Percentiles rank a stretch among this genome's conserved stretches.
These are phyloP conservation scores for Bubo bubo DNA, from an alignment of 2,113 vertebrate genomes.

Conservation along the genomic window DNA sequence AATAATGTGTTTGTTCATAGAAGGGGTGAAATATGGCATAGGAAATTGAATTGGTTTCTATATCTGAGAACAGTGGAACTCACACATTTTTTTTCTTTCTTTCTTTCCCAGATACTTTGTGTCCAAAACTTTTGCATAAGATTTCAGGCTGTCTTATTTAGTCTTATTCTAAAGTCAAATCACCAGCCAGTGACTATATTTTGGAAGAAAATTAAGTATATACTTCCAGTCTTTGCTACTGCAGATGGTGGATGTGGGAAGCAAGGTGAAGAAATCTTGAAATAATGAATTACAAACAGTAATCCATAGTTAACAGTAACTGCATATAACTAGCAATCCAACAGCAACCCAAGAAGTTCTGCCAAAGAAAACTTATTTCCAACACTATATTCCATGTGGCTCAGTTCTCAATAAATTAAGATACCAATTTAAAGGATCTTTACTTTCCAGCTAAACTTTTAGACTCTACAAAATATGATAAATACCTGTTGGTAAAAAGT, in stretches of 20 bases:
- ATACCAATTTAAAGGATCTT: neutral
- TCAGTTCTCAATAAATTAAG: neutral
- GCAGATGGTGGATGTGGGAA: neutral
- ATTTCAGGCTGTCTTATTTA: neutral
- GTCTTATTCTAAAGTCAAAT: neutral
- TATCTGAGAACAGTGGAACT: neutral
- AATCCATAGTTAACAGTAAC: neutral
- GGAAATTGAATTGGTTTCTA: neutral
- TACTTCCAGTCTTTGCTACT: neutral
- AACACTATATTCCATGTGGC: accelerated
- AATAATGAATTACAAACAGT: neutral
- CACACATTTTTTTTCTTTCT: neutral
- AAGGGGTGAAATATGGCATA: neutral
- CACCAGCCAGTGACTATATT: neutral
- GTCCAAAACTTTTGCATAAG: neutral
- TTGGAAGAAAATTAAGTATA: neutral
- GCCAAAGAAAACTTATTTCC: constrained; percentile 2
- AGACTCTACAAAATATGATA: neutral
- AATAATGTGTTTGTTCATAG: neutral
- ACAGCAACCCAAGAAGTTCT: neutral
- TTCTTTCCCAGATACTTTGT: neutral
- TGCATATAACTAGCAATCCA: neutral
- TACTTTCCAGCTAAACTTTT: neutral
- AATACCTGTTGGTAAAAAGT: neutral
- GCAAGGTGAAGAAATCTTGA: neutral